A percentile compares a stretch with the other conserved stretches of the same genome.
These are phyloP conservation scores for Anas platyrhynchos DNA, from an alignment of 2,113 vertebrate genomes.

Conservation along the genomic window DNA sequence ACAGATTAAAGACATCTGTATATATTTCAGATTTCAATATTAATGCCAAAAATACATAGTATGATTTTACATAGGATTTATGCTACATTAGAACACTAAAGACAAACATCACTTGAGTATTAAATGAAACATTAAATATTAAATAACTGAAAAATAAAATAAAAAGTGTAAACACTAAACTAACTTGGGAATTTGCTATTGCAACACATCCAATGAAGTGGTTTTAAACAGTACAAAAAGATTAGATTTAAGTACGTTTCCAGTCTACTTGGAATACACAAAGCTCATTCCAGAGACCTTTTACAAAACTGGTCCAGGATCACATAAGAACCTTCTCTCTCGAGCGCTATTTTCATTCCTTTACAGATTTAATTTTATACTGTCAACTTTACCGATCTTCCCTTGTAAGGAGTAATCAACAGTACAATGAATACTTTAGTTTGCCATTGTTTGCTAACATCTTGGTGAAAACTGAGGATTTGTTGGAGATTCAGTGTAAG, in stretches of 20 bases:
- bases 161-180: constrained; percentile 98
- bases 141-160: constrained; percentile 96
- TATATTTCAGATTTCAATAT: constrained; percentile 96
- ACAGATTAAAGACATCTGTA: constrained; percentile 87
- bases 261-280: constrained; percentile 90
- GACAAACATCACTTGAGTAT: constrained; percentile 94
- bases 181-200: constrained; percentile 92
- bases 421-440: constrained; percentile 38
- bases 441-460: constrained; percentile 81
- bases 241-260: constrained; percentile 88
- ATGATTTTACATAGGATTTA: constrained; percentile 97
- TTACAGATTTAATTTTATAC: constrained; percentile 53
- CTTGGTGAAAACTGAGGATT: constrained; percentile 95
- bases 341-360: constrained; percentile 47
- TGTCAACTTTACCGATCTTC: constrained; percentile 42
- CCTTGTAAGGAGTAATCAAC: constrained; percentile 56
- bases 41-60: constrained; percentile 99
- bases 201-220: constrained; percentile 97
- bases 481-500: constrained; percentile 94
- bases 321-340: constrained; percentile 58
- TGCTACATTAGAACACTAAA: constrained; percentile 97
- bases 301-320: constrained; percentile 78
- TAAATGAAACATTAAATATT: constrained; percentile 99
- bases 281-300: constrained; percentile 84
- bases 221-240: constrained; percentile 96